Evolutionary conservation across 2,797 vertebrate species (phyloP), one percentile per base, ranked within the genome.

Genomic region (Microctenopoma stevenorrisi): DNA sequence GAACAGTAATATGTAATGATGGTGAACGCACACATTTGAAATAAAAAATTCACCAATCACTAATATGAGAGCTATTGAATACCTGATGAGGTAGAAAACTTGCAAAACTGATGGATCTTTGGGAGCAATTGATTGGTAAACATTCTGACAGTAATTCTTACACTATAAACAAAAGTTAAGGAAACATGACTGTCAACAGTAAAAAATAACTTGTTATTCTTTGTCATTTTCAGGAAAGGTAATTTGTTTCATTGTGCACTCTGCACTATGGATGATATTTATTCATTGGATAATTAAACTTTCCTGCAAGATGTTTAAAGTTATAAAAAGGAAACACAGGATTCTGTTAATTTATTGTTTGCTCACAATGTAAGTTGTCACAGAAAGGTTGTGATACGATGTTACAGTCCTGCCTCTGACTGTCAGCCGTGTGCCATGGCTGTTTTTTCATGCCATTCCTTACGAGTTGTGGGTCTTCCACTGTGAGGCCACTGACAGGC

Each of bases 401-500:
- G 14, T 51, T 70, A 68, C 78, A 73, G 47, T 42, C 58, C 66
- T 3, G 44, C 72, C 54, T 73, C 53, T 62, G 69, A 58, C 57
- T 64, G 71, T 68, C 50, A 79, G 43, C 33, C 64, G 69, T 76
- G 66, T 56, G 48, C 61, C 72, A 13, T 60, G 42, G 49, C 63
- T 82, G 37, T 78, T 59, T 80, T 86, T 77, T 69, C 38, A 38
- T 68, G 70, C 53, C 67, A 68, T 75, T 83, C 78, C 79, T 80
- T 48, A 37, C 76, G 62, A 83, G 70, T 76, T 83, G 78, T 79
- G 84, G 87, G 80, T 87, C 86, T 88, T 88, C 81, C 87, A 75
- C 82, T 86, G 68, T 16, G 37, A 82, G 82, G 78, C 84, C 88
- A 63, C 88, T 89, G 87, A 89, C 83, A 82, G 79, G 76, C 74